Conservation (phyloP, 2,797 vertebrate genomes). For the Lepus oiostolus region DNA sequence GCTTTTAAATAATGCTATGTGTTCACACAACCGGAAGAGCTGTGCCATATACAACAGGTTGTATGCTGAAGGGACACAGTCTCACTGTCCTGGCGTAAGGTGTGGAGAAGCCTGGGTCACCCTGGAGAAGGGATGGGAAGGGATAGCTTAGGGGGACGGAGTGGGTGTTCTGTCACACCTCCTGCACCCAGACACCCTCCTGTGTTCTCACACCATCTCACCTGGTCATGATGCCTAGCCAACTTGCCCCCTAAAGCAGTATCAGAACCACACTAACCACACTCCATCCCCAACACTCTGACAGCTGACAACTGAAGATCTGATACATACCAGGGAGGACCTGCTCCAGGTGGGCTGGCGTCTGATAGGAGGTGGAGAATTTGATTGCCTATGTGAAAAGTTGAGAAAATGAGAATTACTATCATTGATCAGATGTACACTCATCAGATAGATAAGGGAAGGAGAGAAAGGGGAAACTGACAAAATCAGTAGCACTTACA, state of each 20-base stretch:
- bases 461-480: neutral
- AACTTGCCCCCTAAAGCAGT: neutral
- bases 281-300: neutral
- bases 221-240: neutral
- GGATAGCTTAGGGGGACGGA: no score
- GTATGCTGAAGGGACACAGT: neutral
- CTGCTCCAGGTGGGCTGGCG: slow-evolving; percentile 96
- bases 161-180: rapidly evolving
- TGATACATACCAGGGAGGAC: slow-evolving; percentile 91
- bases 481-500: neutral
- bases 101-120: neutral
- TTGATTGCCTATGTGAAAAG: slow-evolving; percentile 91
- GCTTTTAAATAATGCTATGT: neutral
- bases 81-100: neutral
- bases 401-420: neutral
- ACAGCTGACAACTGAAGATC: neutral
- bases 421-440: neutral
- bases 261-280: neutral
- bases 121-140: neutral
- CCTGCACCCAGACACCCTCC: neutral
- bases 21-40: neutral
- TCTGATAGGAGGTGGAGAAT: slow-evolving; percentile 95
- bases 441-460: neutral
- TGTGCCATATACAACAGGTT: neutral
- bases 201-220: neutral